Evolutionary conservation across 2,113 vertebrate species (phyloP).

Genomic region (Dolichallabes microphthalmus): DNA sequence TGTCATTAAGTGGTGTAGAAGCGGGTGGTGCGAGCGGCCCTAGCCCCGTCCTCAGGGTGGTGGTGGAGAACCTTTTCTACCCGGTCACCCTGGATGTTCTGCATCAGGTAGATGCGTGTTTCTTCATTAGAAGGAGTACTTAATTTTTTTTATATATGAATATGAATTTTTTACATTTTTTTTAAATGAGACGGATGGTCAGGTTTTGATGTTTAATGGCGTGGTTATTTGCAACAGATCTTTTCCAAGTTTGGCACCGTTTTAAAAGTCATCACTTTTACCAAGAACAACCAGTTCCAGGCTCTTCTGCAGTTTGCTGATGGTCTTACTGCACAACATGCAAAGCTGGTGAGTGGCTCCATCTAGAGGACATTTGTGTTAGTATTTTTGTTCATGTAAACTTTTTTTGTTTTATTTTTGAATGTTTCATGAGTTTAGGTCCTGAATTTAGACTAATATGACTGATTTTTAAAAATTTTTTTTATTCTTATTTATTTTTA

Average conservation of each 20-base stretch:
- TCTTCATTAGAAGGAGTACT: too few relatives aligned
- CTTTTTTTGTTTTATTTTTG: neutral
- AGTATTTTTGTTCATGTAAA: neutral
- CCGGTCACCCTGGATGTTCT: conserved; percentile 91
- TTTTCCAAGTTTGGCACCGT: conserved; percentile 95
- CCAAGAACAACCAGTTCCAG: conserved; percentile 97
- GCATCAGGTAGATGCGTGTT: conserved; percentile 80
- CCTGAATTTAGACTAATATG: neutral
- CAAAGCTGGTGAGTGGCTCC: conserved; percentile 83
- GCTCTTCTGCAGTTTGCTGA: conserved; percentile 89
- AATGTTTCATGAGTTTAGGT: neutral
- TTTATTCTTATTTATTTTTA: neutral
- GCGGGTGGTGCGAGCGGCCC: conserved; percentile 68
- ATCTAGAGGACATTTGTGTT: conserved; percentile 34
- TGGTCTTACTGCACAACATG: conserved; percentile 83
- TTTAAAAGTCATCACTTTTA: conserved; percentile 93
- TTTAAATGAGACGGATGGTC: neutral
- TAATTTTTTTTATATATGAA: too few relatives aligned
- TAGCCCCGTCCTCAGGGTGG: conserved; percentile 89
- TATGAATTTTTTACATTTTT: neutral
- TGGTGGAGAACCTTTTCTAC: conserved; percentile 95
- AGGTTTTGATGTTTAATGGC: neutral
- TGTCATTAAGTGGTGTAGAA: conserved; percentile 75
- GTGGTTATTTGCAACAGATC: conserved; percentile 73
- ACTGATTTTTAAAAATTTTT: too few relatives aligned